Conservation (phyloP, 2,888 invertebrate species). For the Caenorhabditis sulstoni region DNA sequence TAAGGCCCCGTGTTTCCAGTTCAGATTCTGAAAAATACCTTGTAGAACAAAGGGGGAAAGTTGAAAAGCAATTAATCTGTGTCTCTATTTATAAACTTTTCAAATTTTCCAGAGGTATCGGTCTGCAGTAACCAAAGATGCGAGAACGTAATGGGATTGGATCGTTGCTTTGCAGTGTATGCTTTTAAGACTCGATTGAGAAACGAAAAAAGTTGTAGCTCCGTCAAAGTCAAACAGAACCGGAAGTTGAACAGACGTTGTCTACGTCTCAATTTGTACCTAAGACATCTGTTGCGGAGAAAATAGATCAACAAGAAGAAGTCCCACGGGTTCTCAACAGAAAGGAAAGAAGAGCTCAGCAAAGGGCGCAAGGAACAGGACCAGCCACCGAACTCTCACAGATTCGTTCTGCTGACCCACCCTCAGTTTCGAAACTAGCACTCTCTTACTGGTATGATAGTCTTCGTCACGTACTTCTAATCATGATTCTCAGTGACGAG, state of each 20-base stretch:
- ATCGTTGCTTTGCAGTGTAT: constrained; percentile 14
- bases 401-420: no score
- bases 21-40: no score
- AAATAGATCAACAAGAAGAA: not conserved
- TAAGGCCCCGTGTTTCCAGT: no score
- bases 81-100: no score
- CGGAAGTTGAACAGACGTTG: not conserved
- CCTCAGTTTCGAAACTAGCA: no score
- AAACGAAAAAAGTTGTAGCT: constrained; percentile 44
- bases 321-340: constrained; percentile 34
- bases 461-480: not conserved
- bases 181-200: no score
- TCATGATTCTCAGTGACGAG: constrained; percentile 40
- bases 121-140: no score
- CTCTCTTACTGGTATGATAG: constrained; percentile 3
- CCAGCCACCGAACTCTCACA: no score
- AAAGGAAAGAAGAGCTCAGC: constrained; percentile 37
- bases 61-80: no score
- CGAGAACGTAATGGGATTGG: constrained; percentile 28
- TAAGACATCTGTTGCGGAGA: no score
- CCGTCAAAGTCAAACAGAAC: constrained; percentile 11
- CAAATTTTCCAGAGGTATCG: no score
- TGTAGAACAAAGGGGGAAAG: no score
- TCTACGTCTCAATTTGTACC: not conserved
- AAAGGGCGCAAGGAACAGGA: not conserved